Conservation (phyloP, 1,140 invertebrate species). For the Drosophila kikkawai region DNA sequence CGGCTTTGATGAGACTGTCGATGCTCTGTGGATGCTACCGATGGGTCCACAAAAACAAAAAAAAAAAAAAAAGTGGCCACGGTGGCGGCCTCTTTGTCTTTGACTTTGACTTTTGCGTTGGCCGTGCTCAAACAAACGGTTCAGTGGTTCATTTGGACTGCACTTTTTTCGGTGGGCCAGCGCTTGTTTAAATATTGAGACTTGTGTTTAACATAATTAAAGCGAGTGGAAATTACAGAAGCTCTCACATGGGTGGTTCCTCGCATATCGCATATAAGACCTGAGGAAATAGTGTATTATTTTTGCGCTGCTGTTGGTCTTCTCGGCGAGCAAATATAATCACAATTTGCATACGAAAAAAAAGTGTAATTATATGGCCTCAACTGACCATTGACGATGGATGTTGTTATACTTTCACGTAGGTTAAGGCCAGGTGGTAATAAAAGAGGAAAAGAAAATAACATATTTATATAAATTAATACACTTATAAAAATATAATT, state of each 20-base stretch:
- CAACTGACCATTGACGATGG: constrained; percentile 15
- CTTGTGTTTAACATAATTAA: constrained; percentile 81
- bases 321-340: constrained; percentile 53
- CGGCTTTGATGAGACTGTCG: constrained; percentile 69
- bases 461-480: neutral
- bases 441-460: neutral
- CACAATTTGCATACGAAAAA: constrained; percentile 65
- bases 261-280: neutral
- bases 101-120: constrained; percentile 44
- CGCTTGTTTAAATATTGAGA: constrained; percentile 80
- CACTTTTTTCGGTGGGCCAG: constrained; percentile 55
- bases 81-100: constrained; percentile 43
- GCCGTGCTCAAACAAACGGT: constrained; percentile 79
- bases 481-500: neutral
- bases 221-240: constrained; percentile 76
- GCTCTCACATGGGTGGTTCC: constrained; percentile 12
- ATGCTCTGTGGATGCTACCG: constrained; percentile 31
- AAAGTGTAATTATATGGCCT: constrained; percentile 64
- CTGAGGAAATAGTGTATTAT: constrained; percentile 46
- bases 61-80: constrained; percentile 11
- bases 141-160: constrained; percentile 73
- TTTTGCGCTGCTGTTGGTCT: constrained; percentile 18
- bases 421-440: neutral
- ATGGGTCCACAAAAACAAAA: constrained; percentile 27
- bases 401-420: constrained; percentile 22